These are phyloP conservation scores for Masticophis lateralis DNA, from an alignment of 2,797 vertebrate genomes.

Conservation along the genomic window DNA sequence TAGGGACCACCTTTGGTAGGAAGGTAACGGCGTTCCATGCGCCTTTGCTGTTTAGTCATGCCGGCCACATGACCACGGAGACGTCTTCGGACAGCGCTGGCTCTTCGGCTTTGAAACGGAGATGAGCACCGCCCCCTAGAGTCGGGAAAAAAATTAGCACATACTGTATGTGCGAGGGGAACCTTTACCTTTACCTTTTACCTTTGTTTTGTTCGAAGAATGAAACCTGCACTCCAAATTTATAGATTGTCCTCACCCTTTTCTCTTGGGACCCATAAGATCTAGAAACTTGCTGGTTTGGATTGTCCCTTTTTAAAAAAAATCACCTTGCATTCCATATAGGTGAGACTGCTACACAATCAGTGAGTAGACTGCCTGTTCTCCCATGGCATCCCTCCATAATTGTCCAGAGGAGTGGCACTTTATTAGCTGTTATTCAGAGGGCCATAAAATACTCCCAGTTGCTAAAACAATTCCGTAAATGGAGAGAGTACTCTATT, in stretches of 20 bases:
- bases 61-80: no score
- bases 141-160: no score
- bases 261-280: neutral
- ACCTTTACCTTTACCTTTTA: no score
- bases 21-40: no score
- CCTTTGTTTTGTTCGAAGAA: neutral
- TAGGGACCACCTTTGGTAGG: no score
- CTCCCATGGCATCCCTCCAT: neutral
- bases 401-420: neutral
- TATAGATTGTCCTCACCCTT: neutral
- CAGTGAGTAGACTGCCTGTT: no score
- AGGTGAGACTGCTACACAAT: no score
- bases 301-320: neutral
- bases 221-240: neutral
- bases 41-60: no score
- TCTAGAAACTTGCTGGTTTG: neutral
- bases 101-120: no score
- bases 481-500: neutral
- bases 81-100: no score
- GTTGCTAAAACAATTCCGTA: neutral
- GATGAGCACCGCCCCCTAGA: no score
- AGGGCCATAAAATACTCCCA: neutral
- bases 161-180: no score
- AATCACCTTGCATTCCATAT: neutral
- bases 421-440: neutral